A percentile compares a stretch with the other conserved stretches of the same genome.
Conservation (phyloP, 1,140 invertebrate genomes). For the Heliconius nattereri region DNA sequence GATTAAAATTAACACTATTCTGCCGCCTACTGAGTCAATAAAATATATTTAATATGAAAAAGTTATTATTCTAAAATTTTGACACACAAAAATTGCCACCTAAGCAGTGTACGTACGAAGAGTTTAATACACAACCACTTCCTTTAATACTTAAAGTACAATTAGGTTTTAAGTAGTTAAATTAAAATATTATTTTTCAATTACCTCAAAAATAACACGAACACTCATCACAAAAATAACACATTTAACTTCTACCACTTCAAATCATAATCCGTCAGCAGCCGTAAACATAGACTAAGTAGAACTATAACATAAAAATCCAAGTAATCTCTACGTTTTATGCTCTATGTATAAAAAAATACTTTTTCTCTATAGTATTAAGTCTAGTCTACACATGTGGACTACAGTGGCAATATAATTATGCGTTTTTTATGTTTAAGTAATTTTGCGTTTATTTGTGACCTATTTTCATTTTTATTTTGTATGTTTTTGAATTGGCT, state of each 20-base stretch:
- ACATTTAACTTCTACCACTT: conserved; percentile 75
- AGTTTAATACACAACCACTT: conserved; percentile 31
- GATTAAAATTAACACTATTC: not conserved
- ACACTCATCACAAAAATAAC: conserved; percentile 79
- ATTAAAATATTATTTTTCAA: conserved; percentile 39
- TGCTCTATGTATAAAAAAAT: not conserved
- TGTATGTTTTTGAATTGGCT: too few relatives aligned
- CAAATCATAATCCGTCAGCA: conserved; percentile 79
- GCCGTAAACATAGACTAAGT: conserved; percentile 56
- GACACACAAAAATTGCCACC: conserved; percentile 73
- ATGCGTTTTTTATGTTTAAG: too few relatives aligned
- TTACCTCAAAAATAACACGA: conserved; percentile 77
- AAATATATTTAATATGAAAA: not conserved
- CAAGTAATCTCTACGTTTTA: conserved; percentile 5
- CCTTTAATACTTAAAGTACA: conserved; percentile 11
- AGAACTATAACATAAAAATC: conserved; percentile 17
- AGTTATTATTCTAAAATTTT: conserved; percentile 51
- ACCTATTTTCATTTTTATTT: too few relatives aligned
- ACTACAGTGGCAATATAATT: too few relatives aligned
- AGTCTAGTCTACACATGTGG: not conserved
- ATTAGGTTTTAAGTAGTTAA: conserved; percentile 11
- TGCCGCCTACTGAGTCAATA: not conserved
- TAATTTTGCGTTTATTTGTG: too few relatives aligned
- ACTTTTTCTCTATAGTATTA: not conserved
- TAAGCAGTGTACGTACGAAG: conserved; percentile 55